Conservation (phyloP, 2,888 invertebrate genomes). For the Ephialtes manifestator region DNA sequence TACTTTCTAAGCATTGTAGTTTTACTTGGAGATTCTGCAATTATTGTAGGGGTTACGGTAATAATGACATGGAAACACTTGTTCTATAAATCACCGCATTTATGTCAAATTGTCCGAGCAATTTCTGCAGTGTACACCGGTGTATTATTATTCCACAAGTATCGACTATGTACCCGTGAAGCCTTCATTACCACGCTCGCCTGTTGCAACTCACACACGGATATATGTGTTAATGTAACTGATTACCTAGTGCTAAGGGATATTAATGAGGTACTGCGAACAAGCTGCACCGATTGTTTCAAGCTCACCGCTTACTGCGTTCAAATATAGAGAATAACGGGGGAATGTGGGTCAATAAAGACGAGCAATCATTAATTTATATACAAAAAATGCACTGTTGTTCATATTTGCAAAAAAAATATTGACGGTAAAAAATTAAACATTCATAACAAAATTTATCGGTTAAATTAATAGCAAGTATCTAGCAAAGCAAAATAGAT, state of each 20-base stretch:
- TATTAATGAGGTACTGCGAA: slow-evolving; percentile 53
- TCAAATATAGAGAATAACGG: neutral
- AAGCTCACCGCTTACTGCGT: neutral
- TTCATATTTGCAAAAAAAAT: neutral
- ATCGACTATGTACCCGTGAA: slow-evolving; percentile 17
- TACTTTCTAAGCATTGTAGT: neutral
- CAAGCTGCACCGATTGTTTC: slow-evolving; percentile 6
- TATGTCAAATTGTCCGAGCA: neutral
- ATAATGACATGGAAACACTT: neutral
- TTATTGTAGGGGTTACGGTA: neutral
- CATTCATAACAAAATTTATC: no score
- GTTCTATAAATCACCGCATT: neutral
- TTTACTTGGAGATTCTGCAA: neutral
- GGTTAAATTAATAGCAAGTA: no score
- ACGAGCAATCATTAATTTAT: neutral
- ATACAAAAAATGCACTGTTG: neutral
- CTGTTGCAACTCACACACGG: slow-evolving; percentile 9
- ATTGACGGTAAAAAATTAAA: neutral
- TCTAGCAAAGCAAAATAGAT: no score
- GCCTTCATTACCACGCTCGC: slow-evolving; percentile 31
- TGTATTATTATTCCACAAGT: slow-evolving; percentile 1
- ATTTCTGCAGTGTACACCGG: neutral
- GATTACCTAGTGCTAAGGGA: slow-evolving; percentile 57
- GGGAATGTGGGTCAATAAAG: neutral
- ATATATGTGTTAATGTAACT: slow-evolving; percentile 40